These are phyloP conservation scores for Otolemur crassicaudatus DNA, from an alignment of 2,797 vertebrate species.

Conservation along the genomic window DNA sequence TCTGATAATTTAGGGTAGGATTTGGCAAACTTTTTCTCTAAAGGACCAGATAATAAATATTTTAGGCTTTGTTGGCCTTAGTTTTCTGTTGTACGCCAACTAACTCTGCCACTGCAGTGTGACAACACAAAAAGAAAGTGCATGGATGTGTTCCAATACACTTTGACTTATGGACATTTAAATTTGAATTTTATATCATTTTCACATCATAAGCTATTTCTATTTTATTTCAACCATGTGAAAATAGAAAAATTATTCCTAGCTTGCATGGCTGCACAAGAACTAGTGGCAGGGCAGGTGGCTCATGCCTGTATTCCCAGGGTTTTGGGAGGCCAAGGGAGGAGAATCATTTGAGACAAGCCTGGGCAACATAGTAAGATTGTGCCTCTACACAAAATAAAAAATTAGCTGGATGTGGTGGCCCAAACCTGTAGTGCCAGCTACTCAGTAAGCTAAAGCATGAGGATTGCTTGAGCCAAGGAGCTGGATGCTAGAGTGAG, in stretches of 20 bases:
- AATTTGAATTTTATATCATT: background rate
- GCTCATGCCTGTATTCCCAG: too few relatives aligned
- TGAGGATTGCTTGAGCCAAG: too few relatives aligned
- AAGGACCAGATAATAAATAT: background rate
- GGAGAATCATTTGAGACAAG: too few relatives aligned
- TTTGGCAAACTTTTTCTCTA: too few relatives aligned
- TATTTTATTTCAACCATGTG: background rate
- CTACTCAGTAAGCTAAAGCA: too few relatives aligned
- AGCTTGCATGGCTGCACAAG: background rate
- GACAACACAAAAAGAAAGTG: background rate
- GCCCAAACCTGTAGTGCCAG: too few relatives aligned
- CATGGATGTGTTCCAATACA: background rate
- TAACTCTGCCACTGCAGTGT: rapidly evolving
- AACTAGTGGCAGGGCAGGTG: too few relatives aligned
- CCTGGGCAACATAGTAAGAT: too few relatives aligned
- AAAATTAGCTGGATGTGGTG: too few relatives aligned
- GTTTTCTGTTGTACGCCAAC: background rate
- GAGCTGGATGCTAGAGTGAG: too few relatives aligned
- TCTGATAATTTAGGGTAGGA: background rate
- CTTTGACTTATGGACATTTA: background rate
- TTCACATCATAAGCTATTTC: background rate
- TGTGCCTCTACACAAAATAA: too few relatives aligned
- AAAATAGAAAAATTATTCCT: background rate
- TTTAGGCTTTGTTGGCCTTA: background rate
- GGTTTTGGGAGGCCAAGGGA: too few relatives aligned